Base-by-base conservation (phyloP, 1,140 invertebrate species). In the Lepidotrigona ventralis region DNA sequence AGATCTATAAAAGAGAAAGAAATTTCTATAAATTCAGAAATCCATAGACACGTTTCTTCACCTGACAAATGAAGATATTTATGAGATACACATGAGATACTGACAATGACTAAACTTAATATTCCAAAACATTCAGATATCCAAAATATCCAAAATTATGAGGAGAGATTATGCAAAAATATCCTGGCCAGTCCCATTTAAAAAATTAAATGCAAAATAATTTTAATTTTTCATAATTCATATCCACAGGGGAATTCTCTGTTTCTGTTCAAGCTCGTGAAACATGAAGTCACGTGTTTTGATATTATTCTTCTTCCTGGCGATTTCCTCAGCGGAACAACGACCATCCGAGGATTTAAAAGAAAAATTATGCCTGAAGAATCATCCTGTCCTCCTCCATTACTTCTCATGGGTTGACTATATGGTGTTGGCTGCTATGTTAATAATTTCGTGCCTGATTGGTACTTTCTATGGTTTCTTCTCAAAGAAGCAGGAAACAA, bases 391-490 rank as follows among this genome's bases (percentile, higher is more conserved):
- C 0, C 73, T 93, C 6, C 72, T 89, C 14, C 84, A 93, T 33
- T 91, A 87, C 17, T 97, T 96, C 89, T 95, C 94, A 72, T 96
- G 96, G 96, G 93, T 93, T 23, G 97, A 98, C 91, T 98, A 97
- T 88, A 90, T 94, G 17, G 96, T 98, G 2, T 92, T 98, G n/a
- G 95, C 92, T 0, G 90, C 94, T 1, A 97, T 98, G 96, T 92
- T 98, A 11, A 70, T 96, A 0, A 93, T 97, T 0, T 98, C 97
- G 2, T 96, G 97, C 80, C 95, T 95, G 11, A 98, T 98, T 74
- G 98, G 98, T 0, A 94, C 97, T 0, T 98, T 97, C 91, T 98
- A 97, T 91, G 97, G 96, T 26, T 97, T 96, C 86, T 96, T 96
- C 86, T 95, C 96, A 26, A 95, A 96, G 63, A 96, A 97, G 89